Conservation (phyloP, 2,888 invertebrate genomes). For the Ctenicera cuprea region DNA sequence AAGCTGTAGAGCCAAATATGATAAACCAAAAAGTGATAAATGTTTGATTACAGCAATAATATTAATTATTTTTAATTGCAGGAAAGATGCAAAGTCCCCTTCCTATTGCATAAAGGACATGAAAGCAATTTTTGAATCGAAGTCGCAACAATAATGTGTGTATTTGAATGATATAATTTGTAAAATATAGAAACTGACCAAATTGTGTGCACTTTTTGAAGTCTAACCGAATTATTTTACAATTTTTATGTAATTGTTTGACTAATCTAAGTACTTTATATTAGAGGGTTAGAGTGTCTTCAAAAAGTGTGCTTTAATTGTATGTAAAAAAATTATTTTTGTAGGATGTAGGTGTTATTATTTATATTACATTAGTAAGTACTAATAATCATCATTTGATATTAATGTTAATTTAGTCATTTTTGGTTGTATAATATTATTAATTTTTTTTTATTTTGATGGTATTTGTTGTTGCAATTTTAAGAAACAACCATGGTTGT, state of each 20-base stretch:
- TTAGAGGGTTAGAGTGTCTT: not conserved
- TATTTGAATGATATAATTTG: slow-evolving; percentile 29
- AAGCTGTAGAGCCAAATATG: no score
- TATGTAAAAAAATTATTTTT: slow-evolving; percentile 51
- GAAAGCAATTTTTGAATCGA: slow-evolving; percentile 88
- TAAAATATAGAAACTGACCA: slow-evolving; percentile 45
- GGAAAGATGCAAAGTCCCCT: slow-evolving; percentile 82
- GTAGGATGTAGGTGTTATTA: slow-evolving; percentile 49
- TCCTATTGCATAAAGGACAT: slow-evolving; percentile 87
- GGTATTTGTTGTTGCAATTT: slow-evolving; percentile 18
- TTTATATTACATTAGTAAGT: slow-evolving; percentile 26
- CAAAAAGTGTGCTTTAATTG: slow-evolving; percentile 45
- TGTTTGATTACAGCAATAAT: no score
- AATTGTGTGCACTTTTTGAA: slow-evolving; percentile 49
- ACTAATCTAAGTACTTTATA: not conserved
- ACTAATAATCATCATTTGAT: slow-evolving; percentile 26
- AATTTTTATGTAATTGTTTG: slow-evolving; percentile 39
- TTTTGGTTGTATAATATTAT: slow-evolving; percentile 37
- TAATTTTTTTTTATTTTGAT: slow-evolving; percentile 39
- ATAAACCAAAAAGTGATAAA: no score
- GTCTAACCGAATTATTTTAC: slow-evolving; percentile 13
- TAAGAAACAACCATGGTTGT: not conserved
- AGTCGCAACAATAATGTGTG: slow-evolving; percentile 72
- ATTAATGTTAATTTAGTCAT: slow-evolving; percentile 36
- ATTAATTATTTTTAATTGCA: slow-evolving; percentile 68